Evolutionary conservation across 2,113 vertebrate species (phyloP), one percentile per base, ranked within the genome.

Genomic region (Trinectes maculatus): DNA sequence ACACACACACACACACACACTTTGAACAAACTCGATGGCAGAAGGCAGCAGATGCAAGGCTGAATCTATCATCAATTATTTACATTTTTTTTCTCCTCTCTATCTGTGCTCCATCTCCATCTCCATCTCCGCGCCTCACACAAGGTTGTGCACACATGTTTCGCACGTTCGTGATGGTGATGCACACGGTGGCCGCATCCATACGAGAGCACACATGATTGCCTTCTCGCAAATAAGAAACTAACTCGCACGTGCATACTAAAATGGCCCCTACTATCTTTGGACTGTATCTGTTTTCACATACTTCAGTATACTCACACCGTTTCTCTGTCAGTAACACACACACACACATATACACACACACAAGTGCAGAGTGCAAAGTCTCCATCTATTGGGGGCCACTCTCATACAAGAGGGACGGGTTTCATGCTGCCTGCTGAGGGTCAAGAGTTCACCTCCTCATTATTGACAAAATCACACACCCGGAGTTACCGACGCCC

Each of bases 11-110:
- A n/a, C n/a, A n/a, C n/a, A n/a, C n/a, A n/a, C n/a, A 67, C 84
- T 85, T 85, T 84, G 70, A 84, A 88, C 76, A 55, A 83, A 81
- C 72, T 85, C 79, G 44, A 67, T 26, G 58, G 71, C 77, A 79
- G 82, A 67, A 83, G 60, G 81, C 77, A 5, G 81, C 84, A 85
- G 84, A 90, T 87, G 85, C 82, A 77, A 85, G 79, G 82, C 85
- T 43, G 75, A 34, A 82, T 89, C 82, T 48, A 64, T 58, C 85
- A 87, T 90, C 85, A 83, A 89, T 89, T 89, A 90, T 90, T 87
- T 70, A 90, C 80, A 76, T 39, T 25, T 80, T 71, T 71, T 82
- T 69, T 24, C 29, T 73, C 66, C 77, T 60, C 71, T 79, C 51
- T 86, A 62, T 85, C 74, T 87, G 47, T 73, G 76, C 74, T 72